Percentiles rank a stretch among this genome's conserved stretches.
These are phyloP conservation scores for Morpho helenor DNA, from an alignment of 2,888 invertebrate species.

Conservation along the genomic window DNA sequence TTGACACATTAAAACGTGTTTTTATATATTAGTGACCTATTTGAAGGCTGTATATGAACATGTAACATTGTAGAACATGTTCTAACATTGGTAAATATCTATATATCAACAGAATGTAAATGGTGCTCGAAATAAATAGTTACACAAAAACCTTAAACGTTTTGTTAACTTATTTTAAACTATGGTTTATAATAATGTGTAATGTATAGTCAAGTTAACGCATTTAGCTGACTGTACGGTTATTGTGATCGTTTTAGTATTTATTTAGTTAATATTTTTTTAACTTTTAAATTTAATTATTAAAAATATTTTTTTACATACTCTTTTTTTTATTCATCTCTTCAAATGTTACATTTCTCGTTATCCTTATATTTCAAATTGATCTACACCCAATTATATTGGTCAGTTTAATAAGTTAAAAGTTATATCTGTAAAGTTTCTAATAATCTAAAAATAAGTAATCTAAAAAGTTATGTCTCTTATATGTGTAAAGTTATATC, in stretches of 20 bases:
- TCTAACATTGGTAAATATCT: background rate
- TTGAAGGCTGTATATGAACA: too few relatives aligned
- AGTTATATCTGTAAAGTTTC: too few relatives aligned
- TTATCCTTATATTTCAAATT: too few relatives aligned
- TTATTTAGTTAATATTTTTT: constrained; percentile 11
- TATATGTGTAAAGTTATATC: too few relatives aligned
- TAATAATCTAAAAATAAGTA: too few relatives aligned
- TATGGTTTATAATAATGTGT: background rate
- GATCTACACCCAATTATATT: too few relatives aligned
- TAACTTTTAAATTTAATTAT: constrained; percentile 5
- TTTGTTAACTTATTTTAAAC: background rate
- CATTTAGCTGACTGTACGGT: constrained; percentile 12
- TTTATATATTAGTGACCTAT: too few relatives aligned
- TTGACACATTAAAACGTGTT: too few relatives aligned
- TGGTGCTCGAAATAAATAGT: constrained; percentile 4
- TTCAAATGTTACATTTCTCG: too few relatives aligned
- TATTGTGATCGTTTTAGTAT: constrained; percentile 17
- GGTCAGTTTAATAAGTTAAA: too few relatives aligned
- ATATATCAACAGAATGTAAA: constrained; percentile 1
- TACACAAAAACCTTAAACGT: background rate
- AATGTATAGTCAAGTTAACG: constrained; percentile 12
- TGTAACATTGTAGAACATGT: too few relatives aligned
- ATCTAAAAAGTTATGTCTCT: too few relatives aligned
- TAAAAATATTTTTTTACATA: constrained; percentile 10
- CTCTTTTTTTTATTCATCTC: background rate